Evolutionary conservation across 1,140 invertebrate species (phyloP).

Genomic region (Eurosta solidaginis): DNA sequence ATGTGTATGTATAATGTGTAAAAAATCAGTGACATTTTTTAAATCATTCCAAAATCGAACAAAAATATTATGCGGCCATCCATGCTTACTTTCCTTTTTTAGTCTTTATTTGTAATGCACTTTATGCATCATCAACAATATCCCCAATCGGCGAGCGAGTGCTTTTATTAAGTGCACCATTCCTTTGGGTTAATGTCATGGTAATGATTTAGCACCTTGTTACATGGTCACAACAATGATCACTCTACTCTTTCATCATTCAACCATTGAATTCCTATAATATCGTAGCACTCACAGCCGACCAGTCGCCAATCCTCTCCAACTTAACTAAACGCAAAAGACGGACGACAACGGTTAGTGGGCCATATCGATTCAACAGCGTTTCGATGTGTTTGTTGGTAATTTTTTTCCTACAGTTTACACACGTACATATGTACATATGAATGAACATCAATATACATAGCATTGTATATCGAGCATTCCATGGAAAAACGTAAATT

Average conservation of each 20-base stretch:
- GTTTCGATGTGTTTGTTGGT: background rate
- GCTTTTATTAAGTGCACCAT: constrained; percentile 59
- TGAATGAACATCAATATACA: no score
- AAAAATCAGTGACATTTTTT: background rate
- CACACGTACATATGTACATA: background rate
- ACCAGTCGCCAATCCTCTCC: background rate
- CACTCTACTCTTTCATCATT: background rate
- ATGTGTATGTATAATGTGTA: no score
- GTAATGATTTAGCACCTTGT: constrained; percentile 60
- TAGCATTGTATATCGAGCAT: no score
- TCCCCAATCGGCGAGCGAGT: background rate
- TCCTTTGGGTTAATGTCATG: constrained; percentile 58
- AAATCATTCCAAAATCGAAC: background rate
- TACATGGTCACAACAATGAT: constrained; percentile 35
- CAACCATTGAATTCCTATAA: background rate
- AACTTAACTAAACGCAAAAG: background rate
- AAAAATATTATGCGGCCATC: background rate
- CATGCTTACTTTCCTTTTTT: background rate
- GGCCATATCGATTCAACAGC: background rate
- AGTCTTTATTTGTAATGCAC: no score
- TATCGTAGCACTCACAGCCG: background rate
- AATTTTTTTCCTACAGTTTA: background rate
- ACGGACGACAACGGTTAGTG: background rate
- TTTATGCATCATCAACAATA: constrained; percentile 9
- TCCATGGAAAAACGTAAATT: no score